These are phyloP conservation scores for Globia sparganii DNA, from an alignment of 2,888 invertebrate species.

Conservation along the genomic window DNA sequence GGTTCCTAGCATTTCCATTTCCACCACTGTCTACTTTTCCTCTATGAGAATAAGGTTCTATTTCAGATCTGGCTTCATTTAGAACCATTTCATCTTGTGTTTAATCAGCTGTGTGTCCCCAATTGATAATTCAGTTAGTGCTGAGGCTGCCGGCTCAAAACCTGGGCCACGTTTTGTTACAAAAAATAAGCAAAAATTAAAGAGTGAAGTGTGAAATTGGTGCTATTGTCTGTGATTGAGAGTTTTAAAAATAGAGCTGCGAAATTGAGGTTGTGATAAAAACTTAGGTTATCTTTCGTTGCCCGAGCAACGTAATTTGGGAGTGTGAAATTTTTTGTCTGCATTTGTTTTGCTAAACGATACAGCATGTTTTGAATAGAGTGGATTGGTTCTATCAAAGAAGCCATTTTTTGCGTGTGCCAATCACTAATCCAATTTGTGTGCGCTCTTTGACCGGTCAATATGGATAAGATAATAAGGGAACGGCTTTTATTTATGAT, in stretches of 20 bases:
- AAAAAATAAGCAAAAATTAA: slow-evolving; percentile 51
- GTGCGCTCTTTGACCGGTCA: slow-evolving; percentile 69
- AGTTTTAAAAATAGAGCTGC: slow-evolving; percentile 50
- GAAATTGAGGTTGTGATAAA: slow-evolving; percentile 59
- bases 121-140: slow-evolving; percentile 88
- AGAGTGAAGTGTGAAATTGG: slow-evolving; percentile 59
- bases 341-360: slow-evolving; percentile 70
- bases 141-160: slow-evolving; percentile 79
- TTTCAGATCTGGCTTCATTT: slow-evolving; percentile 71
- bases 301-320: slow-evolving; percentile 53
- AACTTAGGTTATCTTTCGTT: slow-evolving; percentile 55
- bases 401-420: slow-evolving; percentile 68
- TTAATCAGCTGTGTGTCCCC: slow-evolving; percentile 88
- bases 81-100: slow-evolving; percentile 80
- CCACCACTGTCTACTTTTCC: slow-evolving; percentile 77
- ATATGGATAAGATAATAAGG: slow-evolving; percentile 63
- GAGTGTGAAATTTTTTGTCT: slow-evolving; percentile 67
- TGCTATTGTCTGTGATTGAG: slow-evolving; percentile 65
- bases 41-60: slow-evolving; percentile 76
- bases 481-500: slow-evolving; percentile 54
- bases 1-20: slow-evolving; percentile 69
- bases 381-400: slow-evolving; percentile 50
- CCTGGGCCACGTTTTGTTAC: slow-evolving; percentile 72
- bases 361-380: slow-evolving; percentile 58
- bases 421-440: slow-evolving; percentile 76